Base-by-base conservation (phyloP, 64 coral and sea anemone species). In the Stichodactyla mertensii region DNA sequence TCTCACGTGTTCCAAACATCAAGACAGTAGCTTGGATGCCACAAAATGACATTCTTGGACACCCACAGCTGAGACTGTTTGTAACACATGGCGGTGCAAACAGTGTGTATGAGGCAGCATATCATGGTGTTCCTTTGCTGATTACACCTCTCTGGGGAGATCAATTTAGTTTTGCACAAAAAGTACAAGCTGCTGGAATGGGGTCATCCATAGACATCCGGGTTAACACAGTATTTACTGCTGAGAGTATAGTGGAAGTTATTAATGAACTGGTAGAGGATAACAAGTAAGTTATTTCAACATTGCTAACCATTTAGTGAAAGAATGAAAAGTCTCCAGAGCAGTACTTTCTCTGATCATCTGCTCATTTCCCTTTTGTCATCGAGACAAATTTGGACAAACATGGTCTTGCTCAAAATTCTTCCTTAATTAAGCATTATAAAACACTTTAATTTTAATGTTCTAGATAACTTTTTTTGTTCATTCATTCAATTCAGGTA, bases 21-120 rank as follows among this genome's bases (percentile, higher is more conserved):
- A 79, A 57, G 54, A 15, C 70, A 5, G 52, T 77, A 4, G 16
- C 55, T 7, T 77, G 86, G 86, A 16, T 87, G 23, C 86, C 86
- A 10, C 71, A 87, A 13, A 87, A 87, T 78, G 86, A 87, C 54
- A 54, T 87, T 24, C 66, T 87, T 55, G 86, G 55, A 22, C 66
- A 87, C 70, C 54, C 83, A 61, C 45, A 60, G 4, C 55, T 85
- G 45, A 85, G 36, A 59, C 20, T 85, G 27, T 85, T 85, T 56
- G 28, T 85, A 28, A 85, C 83, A 19, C 83, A 85, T 85, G 83
- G 83, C 8, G 83, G 83, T 58, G 55, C 56, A 6, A 85, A 85
- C 60, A 85, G 83, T 55, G 83, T 85, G 45, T 59, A 85, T 19
- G 71, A 87, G 56, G 71, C 52, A 10, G 52, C 52, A 55, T 77